Percentiles rank a stretch among this genome's conserved stretches.
Conservation (phyloP, 2,888 invertebrate genomes). For the Oscheius sp. region DNA sequence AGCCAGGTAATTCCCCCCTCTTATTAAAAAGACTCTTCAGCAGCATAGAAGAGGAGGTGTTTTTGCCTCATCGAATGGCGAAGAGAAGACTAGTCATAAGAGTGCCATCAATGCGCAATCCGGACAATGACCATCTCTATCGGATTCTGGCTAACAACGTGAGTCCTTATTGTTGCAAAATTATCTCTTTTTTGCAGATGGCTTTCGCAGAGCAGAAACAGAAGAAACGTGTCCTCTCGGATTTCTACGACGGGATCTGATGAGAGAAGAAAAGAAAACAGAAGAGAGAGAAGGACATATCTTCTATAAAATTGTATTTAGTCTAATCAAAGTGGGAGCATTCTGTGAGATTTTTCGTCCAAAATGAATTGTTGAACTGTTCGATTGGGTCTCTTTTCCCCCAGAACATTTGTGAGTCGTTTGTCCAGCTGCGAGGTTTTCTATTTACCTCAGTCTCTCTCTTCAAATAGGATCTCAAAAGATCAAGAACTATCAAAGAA, state of each 20-base stretch:
- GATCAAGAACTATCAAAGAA: neutral
- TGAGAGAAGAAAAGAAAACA: neutral
- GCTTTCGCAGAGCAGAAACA: constrained; percentile 31
- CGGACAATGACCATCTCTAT: constrained; percentile 30
- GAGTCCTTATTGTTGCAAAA: neutral
- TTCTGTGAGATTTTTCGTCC: constrained; percentile 7
- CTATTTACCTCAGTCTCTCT: too few relatives aligned
- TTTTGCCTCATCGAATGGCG: neutral
- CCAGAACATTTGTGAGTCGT: too few relatives aligned
- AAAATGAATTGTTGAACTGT: constrained; percentile 20
- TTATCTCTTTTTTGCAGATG: constrained; percentile 11
- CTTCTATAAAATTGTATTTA: constrained; percentile 1
- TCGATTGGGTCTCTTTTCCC: too few relatives aligned
- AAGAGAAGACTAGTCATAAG: constrained; percentile 26
- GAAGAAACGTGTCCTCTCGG: constrained; percentile 26
- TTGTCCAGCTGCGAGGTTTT: too few relatives aligned
- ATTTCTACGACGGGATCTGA: constrained; percentile 3
- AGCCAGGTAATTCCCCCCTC: neutral
- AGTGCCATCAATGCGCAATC: constrained; percentile 30
- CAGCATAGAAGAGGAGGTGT: neutral
- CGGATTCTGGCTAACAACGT: constrained; percentile 27
- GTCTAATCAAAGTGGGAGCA: neutral
- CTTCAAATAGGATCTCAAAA: neutral
- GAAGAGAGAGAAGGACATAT: too few relatives aligned
- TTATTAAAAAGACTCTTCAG: too few relatives aligned